Percentiles rank a stretch among this genome's conserved stretches.
Evolutionary conservation across 2,113 vertebrate species (phyloP).

Genomic region (Clarias gariepinus): DNA sequence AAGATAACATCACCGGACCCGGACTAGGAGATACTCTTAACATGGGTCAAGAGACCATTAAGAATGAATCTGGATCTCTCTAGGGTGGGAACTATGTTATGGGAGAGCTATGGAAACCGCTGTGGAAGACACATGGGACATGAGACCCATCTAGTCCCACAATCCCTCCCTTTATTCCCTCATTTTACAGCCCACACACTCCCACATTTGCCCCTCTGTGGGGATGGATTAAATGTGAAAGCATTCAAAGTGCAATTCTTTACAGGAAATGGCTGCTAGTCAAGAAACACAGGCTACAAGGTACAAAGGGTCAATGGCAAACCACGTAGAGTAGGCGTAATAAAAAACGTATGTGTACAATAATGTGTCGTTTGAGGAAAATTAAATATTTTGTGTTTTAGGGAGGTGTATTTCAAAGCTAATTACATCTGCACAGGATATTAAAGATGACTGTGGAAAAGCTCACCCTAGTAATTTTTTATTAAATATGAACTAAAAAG

Average conservation of each 20-base stretch:
- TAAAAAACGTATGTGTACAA: not conserved
- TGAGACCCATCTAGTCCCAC: slow-evolving; percentile 33
- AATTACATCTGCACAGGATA: not conserved
- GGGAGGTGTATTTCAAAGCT: not conserved
- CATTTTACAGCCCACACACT: slow-evolving; percentile 12
- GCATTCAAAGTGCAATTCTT: slow-evolving; percentile 17
- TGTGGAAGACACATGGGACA: slow-evolving; percentile 36
- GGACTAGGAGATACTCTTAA: slow-evolving; percentile 23
- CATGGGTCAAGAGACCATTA: slow-evolving; percentile 15
- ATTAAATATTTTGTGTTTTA: not conserved
- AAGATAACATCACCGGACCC: slow-evolving; percentile 57
- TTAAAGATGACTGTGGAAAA: not conserved
- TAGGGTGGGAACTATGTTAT: not conserved
- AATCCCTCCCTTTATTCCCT: slow-evolving; percentile 39
- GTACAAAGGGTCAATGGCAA: not conserved
- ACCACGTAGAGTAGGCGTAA: not conserved
- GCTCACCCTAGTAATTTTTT: not conserved
- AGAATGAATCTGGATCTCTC: slow-evolving; percentile 34
- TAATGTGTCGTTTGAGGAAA: not conserved
- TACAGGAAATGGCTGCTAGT: slow-evolving; percentile 23
- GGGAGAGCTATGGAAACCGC: slow-evolving; percentile 46
- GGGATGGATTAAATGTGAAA: slow-evolving; percentile 36
- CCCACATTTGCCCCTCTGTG: slow-evolving; percentile 9
- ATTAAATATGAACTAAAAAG: not conserved
- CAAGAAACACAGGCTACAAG: slow-evolving; percentile 15